These are phyloP conservation scores for Aphidoletes aphidimyza DNA, from an alignment of 2,888 invertebrate genomes.

Conservation along the genomic window DNA sequence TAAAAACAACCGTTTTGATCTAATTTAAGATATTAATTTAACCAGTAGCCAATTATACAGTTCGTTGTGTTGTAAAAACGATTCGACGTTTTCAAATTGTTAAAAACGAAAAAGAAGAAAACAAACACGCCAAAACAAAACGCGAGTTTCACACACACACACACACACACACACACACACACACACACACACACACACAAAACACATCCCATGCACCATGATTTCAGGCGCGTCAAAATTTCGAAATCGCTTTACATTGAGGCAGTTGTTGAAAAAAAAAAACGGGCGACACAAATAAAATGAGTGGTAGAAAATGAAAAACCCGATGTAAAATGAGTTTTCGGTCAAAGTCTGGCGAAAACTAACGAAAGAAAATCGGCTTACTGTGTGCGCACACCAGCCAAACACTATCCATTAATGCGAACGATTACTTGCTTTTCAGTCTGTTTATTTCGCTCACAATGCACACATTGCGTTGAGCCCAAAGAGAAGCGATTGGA, in stretches of 20 bases:
- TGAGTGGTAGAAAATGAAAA: background rate
- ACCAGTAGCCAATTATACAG: slow-evolving; percentile 37
- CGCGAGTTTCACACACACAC: background rate
- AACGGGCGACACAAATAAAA: slow-evolving; percentile 43
- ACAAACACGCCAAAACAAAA: too few relatives aligned
- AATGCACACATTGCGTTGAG: slow-evolving; percentile 19
- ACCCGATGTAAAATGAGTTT: too few relatives aligned
- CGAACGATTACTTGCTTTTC: background rate
- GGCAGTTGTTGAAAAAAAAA: background rate
- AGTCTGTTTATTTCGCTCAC: slow-evolving; percentile 12
- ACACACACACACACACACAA: background rate
- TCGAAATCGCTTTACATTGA: background rate
- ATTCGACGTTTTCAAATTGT: background rate
- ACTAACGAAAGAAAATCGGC: too few relatives aligned
- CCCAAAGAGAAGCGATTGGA: background rate
- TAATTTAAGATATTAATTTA: slow-evolving; percentile 30
- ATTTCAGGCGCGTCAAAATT: background rate
- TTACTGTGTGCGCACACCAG: too few relatives aligned
- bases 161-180: background rate
- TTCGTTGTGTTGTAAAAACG: background rate
- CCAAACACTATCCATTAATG: slow-evolving; percentile 13
- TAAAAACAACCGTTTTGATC: background rate
- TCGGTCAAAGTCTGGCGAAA: too few relatives aligned
- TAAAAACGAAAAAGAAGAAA: too few relatives aligned
- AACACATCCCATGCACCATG: background rate